Evolutionary conservation across 2,113 vertebrate species (phyloP).

Genomic region (Vulpes ferrilata): DNA sequence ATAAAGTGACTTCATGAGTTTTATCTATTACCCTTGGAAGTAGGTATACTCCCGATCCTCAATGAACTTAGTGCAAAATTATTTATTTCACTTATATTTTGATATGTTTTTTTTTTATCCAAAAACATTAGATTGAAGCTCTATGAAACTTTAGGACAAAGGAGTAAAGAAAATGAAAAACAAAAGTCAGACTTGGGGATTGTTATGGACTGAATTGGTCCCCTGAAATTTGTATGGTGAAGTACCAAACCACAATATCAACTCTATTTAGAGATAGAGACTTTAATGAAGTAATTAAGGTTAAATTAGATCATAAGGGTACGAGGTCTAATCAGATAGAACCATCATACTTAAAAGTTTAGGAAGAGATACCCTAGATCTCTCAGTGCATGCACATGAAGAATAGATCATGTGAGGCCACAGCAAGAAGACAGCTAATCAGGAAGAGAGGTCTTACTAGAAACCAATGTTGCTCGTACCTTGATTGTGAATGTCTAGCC

Average conservation of each 20-base stretch:
- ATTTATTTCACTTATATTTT: constrained; percentile 65
- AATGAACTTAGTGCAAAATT: constrained; percentile 52
- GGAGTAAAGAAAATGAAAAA: neutral
- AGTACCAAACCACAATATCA: neutral
- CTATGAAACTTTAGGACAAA: constrained; percentile 46
- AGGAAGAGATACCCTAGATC: neutral
- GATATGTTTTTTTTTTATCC: constrained; percentile 56
- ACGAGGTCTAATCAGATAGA: neutral
- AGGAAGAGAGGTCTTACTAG: neutral
- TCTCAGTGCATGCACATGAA: neutral
- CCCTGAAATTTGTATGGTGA: neutral
- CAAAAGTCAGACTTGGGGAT: neutral
- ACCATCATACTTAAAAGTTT: neutral
- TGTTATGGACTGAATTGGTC: neutral
- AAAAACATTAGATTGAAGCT: constrained; percentile 70
- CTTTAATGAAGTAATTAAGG: neutral
- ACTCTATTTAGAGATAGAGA: neutral
- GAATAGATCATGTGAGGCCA: neutral
- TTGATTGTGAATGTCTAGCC: neutral
- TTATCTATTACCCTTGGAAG: constrained; percentile 54
- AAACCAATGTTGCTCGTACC: neutral
- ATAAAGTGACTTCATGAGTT: constrained; percentile 70
- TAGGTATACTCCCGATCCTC: constrained; percentile 39
- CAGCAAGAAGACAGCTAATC: neutral
- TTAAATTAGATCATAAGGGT: neutral